Percentiles rank a stretch among this genome's conserved stretches.
These are phyloP conservation scores for Drosophila kambysellisi DNA, from an alignment of 2,888 invertebrate species.

Conservation along the genomic window DNA sequence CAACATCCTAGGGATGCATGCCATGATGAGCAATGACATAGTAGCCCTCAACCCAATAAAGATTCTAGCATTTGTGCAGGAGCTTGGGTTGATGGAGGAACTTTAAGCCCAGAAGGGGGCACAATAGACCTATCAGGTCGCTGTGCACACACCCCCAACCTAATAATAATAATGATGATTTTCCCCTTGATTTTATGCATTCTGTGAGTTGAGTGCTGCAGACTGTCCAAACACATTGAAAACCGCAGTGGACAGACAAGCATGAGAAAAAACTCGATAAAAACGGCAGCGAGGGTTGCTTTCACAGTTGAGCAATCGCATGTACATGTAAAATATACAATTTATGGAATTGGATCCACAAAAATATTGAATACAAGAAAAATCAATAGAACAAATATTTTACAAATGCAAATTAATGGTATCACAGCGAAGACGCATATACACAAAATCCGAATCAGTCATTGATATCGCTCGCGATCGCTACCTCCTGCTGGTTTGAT, in stretches of 20 bases:
- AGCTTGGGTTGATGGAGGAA: too few relatives aligned
- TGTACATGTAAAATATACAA: neutral
- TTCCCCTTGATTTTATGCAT: constrained; percentile 64
- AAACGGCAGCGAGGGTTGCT: constrained; percentile 22
- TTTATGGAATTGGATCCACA: neutral
- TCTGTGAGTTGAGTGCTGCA: constrained; percentile 58
- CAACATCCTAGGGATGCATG: too few relatives aligned
- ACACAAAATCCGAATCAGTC: neutral
- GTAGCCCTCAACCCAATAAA: too few relatives aligned
- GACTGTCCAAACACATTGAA: constrained; percentile 36
- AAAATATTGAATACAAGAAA: neutral
- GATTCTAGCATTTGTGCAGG: too few relatives aligned
- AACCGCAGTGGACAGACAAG: constrained; percentile 34
- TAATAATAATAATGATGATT: too few relatives aligned
- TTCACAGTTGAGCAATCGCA: neutral
- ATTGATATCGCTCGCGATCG: neutral
- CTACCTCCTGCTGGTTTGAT: neutral
- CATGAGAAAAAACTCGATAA: neutral
- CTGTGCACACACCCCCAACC: too few relatives aligned
- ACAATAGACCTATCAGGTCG: too few relatives aligned
- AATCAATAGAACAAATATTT: neutral
- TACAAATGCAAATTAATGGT: neutral
- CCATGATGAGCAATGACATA: too few relatives aligned
- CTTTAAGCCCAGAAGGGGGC: too few relatives aligned
- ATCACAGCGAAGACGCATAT: neutral